phyloP scores from a whole-genome alignment of 2,113 vertebrate species.

The Grallaria varia region DNA sequence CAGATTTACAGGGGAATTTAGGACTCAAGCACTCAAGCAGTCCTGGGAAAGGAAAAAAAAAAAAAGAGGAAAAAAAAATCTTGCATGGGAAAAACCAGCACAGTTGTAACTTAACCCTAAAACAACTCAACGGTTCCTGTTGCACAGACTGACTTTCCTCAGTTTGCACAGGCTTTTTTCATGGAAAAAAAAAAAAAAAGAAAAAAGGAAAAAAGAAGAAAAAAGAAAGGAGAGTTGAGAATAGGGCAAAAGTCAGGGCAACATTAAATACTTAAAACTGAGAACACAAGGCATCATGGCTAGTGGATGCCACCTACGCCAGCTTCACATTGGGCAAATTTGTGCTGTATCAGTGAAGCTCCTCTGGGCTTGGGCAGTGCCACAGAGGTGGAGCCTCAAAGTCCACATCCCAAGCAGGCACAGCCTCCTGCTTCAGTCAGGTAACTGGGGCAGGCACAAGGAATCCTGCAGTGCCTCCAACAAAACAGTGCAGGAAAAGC shows the following conservation, averaged over 20 bases:
- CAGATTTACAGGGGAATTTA: conserved; percentile 50
- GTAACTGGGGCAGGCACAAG: neutral
- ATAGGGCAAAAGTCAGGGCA: neutral
- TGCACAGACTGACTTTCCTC: neutral
- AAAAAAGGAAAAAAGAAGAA: too few relatives aligned
- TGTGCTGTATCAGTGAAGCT: neutral
- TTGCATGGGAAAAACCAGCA: neutral
- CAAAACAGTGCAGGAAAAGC: neutral
- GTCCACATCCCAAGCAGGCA: neutral
- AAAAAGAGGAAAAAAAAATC: neutral
- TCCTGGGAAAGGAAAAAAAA: neutral
- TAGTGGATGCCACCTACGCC: neutral
- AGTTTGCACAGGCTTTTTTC: neutral
- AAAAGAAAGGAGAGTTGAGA: neutral
- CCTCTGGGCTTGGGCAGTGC: neutral
- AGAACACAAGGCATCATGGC: neutral
- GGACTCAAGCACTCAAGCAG: neutral
- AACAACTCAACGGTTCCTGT: neutral
- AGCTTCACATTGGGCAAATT: neutral
- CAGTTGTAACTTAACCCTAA: conserved; percentile 40
- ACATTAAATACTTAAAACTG: neutral
- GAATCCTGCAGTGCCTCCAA: neutral
- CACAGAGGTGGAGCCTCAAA: neutral
- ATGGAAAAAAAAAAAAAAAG: too few relatives aligned
- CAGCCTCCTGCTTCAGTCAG: neutral